phyloP scores from a whole-genome alignment of 2,113 vertebrate species.

The Notothenia coriiceps region DNA sequence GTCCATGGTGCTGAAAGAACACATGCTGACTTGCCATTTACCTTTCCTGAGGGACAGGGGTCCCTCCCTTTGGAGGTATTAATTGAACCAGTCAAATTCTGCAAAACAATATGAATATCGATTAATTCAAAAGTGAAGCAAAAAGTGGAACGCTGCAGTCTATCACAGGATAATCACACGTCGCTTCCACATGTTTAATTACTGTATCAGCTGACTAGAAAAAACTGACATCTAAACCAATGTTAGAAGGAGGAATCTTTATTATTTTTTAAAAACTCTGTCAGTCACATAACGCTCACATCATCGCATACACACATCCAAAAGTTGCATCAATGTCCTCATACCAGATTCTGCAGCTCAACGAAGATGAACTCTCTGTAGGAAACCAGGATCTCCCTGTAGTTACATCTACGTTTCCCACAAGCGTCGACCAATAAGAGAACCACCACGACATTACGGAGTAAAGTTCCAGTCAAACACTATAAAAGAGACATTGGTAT shows the following conservation, averaged over 20 bases:
- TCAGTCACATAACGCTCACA: neutral
- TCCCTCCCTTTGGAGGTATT: slow-evolving; percentile 67
- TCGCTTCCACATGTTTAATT: neutral
- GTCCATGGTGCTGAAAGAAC: slow-evolving; percentile 69
- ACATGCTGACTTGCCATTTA: slow-evolving; percentile 35
- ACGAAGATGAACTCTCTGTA: slow-evolving; percentile 77
- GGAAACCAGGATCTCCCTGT: slow-evolving; percentile 74
- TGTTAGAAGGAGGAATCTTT: neutral
- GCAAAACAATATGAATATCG: slow-evolving; percentile 16
- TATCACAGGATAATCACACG: slow-evolving; percentile 1
- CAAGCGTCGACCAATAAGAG: slow-evolving; percentile 69
- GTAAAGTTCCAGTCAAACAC: slow-evolving; percentile 76
- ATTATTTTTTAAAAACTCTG: neutral
- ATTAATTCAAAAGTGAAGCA: neutral
- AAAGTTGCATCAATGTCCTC: neutral
- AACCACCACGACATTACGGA: slow-evolving; percentile 76
- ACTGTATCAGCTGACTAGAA: neutral
- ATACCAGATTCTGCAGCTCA: slow-evolving; percentile 82
- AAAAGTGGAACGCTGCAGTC: slow-evolving; percentile 47
- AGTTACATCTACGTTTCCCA: slow-evolving; percentile 77
- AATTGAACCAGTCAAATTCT: slow-evolving; percentile 79
- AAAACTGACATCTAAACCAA: neutral
- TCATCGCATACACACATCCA: neutral
- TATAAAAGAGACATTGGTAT: slow-evolving; percentile 44
- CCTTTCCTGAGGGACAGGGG: slow-evolving; percentile 80